Evolutionary conservation across 2,797 vertebrate species (phyloP).

Genomic region (Myoxocephalus aenaeus): DNA sequence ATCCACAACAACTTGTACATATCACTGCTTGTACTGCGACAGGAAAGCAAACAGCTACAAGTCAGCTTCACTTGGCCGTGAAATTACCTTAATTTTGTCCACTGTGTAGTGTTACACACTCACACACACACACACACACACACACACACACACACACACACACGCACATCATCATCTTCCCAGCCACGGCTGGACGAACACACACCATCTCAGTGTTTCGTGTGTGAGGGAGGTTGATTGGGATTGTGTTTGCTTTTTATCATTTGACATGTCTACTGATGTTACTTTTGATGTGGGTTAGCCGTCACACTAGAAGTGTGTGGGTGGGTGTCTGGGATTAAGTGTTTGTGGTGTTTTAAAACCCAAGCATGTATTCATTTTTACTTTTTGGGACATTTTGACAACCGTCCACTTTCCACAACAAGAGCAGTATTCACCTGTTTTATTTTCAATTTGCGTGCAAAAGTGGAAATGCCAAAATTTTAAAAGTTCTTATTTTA

Average conservation of each 20-base stretch:
- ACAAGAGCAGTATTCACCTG: neutral
- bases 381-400: neutral
- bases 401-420: neutral
- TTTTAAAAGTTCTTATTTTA: no score
- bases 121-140: constrained; percentile 6
- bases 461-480: neutral
- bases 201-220: neutral
- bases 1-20: constrained; percentile 25
- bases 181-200: constrained; percentile 13
- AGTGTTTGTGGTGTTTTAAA: constrained; percentile 4
- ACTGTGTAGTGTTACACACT: constrained; percentile 39
- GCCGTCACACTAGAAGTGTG: neutral
- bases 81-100: constrained; percentile 75
- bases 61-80: constrained; percentile 66
- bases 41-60: constrained; percentile 58
- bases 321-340: neutral
- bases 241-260: constrained; percentile 13
- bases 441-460: neutral
- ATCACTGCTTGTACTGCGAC: constrained; percentile 33
- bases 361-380: neutral
- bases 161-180: constrained; percentile 12
- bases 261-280: neutral
- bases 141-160: neutral
- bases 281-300: constrained; percentile 15
- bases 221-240: neutral